phyloP scores from a whole-genome alignment of 2,888 invertebrate species.

The Biston stratarius region DNA sequence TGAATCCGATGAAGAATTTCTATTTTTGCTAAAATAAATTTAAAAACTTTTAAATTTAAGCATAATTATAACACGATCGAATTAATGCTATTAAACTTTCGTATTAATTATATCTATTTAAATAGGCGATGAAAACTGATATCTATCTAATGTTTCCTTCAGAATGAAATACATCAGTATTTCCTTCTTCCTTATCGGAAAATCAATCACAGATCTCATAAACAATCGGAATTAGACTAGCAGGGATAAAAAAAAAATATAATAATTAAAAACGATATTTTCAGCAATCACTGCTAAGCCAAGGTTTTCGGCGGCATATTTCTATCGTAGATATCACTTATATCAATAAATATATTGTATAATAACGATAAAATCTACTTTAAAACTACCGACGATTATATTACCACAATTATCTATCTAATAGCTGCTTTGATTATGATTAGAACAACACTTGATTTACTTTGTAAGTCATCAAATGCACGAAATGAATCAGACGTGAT shows the following conservation, averaged over 20 bases:
- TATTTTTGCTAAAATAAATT: too few species aligned
- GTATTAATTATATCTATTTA: too few species aligned
- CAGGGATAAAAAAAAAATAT: background rate
- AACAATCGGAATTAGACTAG: background rate
- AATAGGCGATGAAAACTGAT: too few species aligned
- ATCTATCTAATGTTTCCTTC: too few species aligned
- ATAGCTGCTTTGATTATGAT: slow-evolving; percentile 19
- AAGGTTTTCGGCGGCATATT: slow-evolving; percentile 22
- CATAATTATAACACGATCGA: too few species aligned
- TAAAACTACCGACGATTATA: slow-evolving; percentile 19
- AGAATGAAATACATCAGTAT: background rate
- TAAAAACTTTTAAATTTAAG: too few species aligned
- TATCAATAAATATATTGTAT: slow-evolving; percentile 25
- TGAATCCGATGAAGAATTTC: background rate
- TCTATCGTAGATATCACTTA: slow-evolving; percentile 18
- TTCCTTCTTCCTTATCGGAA: background rate
- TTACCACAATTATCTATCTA: slow-evolving; percentile 10
- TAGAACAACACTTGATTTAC: background rate
- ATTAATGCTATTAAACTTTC: too few species aligned
- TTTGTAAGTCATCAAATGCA: background rate
- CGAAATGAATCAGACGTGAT: slow-evolving; percentile 2
- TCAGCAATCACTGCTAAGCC: slow-evolving; percentile 5
- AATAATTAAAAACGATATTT: slow-evolving; percentile 31
- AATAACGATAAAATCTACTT: slow-evolving; percentile 29
- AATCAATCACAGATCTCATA: background rate